phyloP scores from a whole-genome alignment of 2,113 vertebrate genomes.

The Fregata magnificens region DNA sequence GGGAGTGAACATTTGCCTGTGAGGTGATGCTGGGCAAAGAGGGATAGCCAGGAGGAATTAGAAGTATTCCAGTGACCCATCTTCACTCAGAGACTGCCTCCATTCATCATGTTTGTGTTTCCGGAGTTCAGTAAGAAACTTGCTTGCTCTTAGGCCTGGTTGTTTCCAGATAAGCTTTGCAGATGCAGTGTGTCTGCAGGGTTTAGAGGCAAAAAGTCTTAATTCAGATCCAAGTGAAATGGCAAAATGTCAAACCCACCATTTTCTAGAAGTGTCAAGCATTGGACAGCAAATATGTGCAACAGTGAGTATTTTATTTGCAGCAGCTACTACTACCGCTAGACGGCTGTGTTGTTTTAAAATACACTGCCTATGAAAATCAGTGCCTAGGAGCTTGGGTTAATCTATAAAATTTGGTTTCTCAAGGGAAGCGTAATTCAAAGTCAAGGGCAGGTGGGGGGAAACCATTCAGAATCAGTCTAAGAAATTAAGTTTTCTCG shows the following conservation, averaged over 20 bases:
- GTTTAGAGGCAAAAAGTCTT: not conserved
- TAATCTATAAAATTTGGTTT: not conserved
- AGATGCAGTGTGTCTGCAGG: not conserved
- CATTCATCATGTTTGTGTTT: not conserved
- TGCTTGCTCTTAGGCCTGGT: not conserved
- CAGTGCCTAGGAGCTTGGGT: not conserved
- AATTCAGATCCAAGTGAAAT: not conserved
- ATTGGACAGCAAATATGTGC: not conserved
- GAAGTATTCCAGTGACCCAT: not conserved
- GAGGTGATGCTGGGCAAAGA: not conserved
- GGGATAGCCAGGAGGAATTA: not conserved
- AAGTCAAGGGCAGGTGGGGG: not conserved
- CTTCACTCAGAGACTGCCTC: not conserved
- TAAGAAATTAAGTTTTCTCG: not conserved
- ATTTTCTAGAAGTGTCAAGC: not conserved
- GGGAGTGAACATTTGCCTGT: not conserved
- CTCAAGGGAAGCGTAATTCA: not conserved
- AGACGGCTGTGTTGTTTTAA: slow-evolving; percentile 14
- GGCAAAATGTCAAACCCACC: not conserved
- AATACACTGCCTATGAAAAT: not conserved
- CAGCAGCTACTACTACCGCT: not conserved
- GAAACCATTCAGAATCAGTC: not conserved
- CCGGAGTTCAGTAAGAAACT: not conserved
- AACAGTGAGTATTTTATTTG: not conserved
- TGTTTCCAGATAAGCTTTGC: not conserved